Evolutionary conservation across 2,113 vertebrate genomes (phyloP), one percentile per base, ranked within the genome.

Genomic region (Rostratula benghalensis): DNA sequence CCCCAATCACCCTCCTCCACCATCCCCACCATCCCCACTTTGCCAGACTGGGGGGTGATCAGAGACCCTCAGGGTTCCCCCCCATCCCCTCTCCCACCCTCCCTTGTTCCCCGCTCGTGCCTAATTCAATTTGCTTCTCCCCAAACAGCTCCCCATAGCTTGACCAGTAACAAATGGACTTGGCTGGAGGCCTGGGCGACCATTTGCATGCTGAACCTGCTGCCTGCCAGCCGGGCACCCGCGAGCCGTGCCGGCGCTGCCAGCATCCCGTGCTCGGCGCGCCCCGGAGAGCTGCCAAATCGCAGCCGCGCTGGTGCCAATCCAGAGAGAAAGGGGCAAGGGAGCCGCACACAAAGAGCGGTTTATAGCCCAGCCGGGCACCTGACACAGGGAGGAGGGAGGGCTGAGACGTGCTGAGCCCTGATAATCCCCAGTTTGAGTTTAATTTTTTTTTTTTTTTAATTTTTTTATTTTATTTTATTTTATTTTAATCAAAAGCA

Each of bases 321-420:
- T 30, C 59, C 35, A 4, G 37, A 76, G 76, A 91, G 95, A 82
- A 73, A 81, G 74, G 46, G 63, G 37, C 20, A 18, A 71, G 87
- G 83, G 70, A 94, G 92, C 86, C 9, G n/a, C 95, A 61, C 77
- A 96, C 97, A 96, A 97, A 97, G 96, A 93, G 75, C 10, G 20
- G 95, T 95, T 97, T 83, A 94, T 95, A 84, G 74, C 78, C 93
- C 57, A 4, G n/a, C 80, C 45, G 61, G 83, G 90, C 97, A 98
- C 97, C 97, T 97, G 97, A 98, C 96, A 91, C 31, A 31, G 48
- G 84, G 78, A 97, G 86, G 88, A 92, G 94, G 95, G 90, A 95
- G 94, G 35, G 53, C 31, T 92, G 94, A 33, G 96, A 93, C 93
- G 84, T 93, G 90, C 91, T 93, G 51, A 78, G 95, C 88, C 73